Evolutionary conservation across 2,888 invertebrate genomes (phyloP).

Genomic region (Eristalis arbustorum): DNA sequence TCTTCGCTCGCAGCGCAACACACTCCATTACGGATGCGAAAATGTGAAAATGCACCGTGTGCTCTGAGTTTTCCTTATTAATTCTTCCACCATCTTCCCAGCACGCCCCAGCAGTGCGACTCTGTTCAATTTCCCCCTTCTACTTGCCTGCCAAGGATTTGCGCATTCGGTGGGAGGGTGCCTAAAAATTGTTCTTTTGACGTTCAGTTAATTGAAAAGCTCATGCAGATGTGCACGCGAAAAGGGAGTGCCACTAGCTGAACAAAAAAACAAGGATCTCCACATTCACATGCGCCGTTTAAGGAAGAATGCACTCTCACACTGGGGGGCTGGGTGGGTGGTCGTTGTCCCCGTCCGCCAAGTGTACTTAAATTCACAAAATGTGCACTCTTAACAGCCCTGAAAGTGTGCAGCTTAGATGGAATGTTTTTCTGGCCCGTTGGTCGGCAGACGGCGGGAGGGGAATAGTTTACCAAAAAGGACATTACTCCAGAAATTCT

Average conservation of each 20-base stretch:
- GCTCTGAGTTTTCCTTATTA: slow-evolving; percentile 11
- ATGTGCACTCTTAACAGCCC: not conserved
- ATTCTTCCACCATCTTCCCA: slow-evolving; percentile 11
- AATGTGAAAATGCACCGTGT: slow-evolving; percentile 14
- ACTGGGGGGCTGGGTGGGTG: not conserved
- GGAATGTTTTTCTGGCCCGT: not conserved
- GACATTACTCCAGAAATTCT: slow-evolving; percentile 21
- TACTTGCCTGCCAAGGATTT: slow-evolving; percentile 5
- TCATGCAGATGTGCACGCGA: slow-evolving; percentile 57
- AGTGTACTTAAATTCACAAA: slow-evolving; percentile 5
- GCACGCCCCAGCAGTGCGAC: not conserved
- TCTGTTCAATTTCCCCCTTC: slow-evolving; percentile 20
- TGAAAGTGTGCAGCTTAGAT: slow-evolving; percentile 16
- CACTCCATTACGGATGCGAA: slow-evolving; percentile 1
- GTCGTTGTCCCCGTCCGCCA: not conserved
- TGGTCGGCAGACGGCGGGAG: not conserved
- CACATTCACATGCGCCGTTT: not conserved
- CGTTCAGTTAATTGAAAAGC: slow-evolving; percentile 67
- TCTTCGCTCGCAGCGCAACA: not conserved
- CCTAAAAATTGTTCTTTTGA: slow-evolving; percentile 66
- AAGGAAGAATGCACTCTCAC: not conserved
- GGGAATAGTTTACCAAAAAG: not conserved
- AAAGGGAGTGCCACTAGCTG: slow-evolving; percentile 18
- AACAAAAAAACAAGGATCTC: not conserved
- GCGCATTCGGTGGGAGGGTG: slow-evolving; percentile 10